These are phyloP conservation scores for Picathartes gymnocephalus DNA, from an alignment of 2,113 vertebrate species.

Conservation along the genomic window DNA sequence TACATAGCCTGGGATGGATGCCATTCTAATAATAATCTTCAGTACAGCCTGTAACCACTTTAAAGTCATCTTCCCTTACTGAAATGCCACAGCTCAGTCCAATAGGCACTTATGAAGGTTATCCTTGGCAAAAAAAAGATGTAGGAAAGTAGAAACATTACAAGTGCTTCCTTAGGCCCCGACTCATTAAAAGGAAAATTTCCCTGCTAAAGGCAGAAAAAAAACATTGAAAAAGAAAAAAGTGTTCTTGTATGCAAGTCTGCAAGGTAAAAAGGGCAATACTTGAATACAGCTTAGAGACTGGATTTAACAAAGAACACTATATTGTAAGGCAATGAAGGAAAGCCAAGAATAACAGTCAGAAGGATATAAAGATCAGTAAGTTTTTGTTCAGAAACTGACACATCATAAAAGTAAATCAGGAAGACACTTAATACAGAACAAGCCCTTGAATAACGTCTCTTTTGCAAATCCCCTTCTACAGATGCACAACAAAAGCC, in stretches of 20 bases:
- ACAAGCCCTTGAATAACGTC: neutral
- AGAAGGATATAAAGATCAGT: neutral
- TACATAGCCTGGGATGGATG: neutral
- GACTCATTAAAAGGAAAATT: neutral
- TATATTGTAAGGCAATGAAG: neutral
- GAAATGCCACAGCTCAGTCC: neutral
- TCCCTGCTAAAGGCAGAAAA: neutral
- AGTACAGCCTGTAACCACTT: neutral
- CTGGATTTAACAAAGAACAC: neutral
- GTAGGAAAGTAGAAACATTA: neutral
- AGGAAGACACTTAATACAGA: neutral
- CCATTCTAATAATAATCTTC: slow-evolving; percentile 5
- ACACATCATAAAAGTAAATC: neutral
- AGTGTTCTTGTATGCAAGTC: neutral
- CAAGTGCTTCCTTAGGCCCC: neutral
- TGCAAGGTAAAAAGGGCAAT: neutral
- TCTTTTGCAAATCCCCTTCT: neutral
- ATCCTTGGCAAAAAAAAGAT: neutral
- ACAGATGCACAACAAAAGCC: slow-evolving; percentile 1
- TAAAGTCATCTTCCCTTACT: neutral
- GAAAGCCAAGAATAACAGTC: neutral
- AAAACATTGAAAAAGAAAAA: neutral
- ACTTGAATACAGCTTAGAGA: neutral
- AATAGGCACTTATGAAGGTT: neutral
- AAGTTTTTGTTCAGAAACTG: neutral